These are phyloP conservation scores for Aphaenogaster floridana DNA, from an alignment of 1,140 invertebrate species.

Conservation along the genomic window DNA sequence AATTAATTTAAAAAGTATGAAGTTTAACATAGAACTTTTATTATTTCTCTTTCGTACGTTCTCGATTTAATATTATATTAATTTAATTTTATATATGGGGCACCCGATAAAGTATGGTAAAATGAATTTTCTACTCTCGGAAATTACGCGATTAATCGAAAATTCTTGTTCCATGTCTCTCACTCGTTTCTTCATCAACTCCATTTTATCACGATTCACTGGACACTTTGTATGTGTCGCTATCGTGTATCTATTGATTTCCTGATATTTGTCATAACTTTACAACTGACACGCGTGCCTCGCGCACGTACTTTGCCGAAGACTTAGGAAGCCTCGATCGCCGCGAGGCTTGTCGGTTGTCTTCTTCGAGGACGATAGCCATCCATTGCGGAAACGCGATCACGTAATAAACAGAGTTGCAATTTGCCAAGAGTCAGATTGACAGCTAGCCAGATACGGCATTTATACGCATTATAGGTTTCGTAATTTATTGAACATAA, in stretches of 20 bases:
- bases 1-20: background rate
- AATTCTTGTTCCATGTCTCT: background rate
- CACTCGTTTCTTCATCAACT: background rate
- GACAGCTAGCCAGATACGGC: background rate
- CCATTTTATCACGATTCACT: background rate
- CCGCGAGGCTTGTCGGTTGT: background rate
- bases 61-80: background rate
- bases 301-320: background rate
- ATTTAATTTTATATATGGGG: background rate
- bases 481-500: background rate
- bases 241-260: background rate
- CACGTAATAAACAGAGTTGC: background rate
- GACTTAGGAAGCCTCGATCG: background rate
- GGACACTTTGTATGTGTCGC: no score
- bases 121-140: background rate
- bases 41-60: background rate
- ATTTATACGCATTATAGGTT: constrained; percentile 5
- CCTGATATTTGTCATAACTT: background rate
- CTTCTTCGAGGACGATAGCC: background rate
- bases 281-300: background rate
- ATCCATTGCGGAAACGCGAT: constrained; percentile 3
- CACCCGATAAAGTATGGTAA: background rate
- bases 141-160: background rate
- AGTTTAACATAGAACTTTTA: background rate
- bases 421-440: constrained; percentile 19